Conservation (phyloP, 2,888 invertebrate genomes). For the Torymus auratus region DNA sequence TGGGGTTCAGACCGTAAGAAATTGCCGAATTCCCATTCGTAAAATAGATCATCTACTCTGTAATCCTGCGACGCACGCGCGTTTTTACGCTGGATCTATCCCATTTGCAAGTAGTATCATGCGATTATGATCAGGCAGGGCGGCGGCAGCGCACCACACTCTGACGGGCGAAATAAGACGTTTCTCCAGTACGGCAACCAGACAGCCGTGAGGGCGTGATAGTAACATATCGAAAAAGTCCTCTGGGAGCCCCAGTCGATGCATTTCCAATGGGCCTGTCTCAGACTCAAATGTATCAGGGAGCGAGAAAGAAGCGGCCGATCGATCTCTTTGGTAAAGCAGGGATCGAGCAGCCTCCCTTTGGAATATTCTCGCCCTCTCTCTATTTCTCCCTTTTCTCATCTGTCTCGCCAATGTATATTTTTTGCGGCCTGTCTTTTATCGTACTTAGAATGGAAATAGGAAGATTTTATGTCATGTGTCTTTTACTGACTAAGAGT, state of each 20-base stretch:
- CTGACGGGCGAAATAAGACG: no score
- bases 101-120: conserved; percentile 13
- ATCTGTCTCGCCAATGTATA: no score
- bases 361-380: not conserved
- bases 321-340: conserved; percentile 35
- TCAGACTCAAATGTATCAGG: conserved; percentile 24
- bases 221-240: conserved; percentile 43
- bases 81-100: not conserved
- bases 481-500: no score
- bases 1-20: no score
- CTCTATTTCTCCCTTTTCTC: not conserved
- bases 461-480: no score
- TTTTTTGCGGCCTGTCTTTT: no score
- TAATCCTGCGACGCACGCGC: not conserved
- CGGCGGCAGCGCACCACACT: no score
- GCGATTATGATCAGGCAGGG: conserved; percentile 27
- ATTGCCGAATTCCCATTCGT: no score
- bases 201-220: not conserved
- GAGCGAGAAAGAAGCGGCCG: not conserved
- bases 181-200: no score
- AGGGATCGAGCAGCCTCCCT: not conserved
- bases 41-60: no score
- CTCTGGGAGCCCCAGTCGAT: conserved; percentile 35
- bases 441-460: no score
- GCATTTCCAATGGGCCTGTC: conserved; percentile 47